Conservation (phyloP, 2,888 invertebrate genomes). For the Antitype chi region DNA sequence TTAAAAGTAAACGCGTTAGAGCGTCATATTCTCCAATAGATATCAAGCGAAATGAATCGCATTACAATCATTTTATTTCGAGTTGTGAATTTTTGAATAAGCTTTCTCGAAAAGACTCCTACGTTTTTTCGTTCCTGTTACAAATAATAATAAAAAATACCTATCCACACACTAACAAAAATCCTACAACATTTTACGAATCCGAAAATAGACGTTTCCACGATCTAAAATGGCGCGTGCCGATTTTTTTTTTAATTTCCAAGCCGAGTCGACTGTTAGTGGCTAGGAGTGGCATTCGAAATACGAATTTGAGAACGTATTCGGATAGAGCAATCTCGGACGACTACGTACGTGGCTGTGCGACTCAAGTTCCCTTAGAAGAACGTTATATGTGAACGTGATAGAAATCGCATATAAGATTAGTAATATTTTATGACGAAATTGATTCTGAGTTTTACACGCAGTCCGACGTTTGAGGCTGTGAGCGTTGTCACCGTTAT, state of each 20-base stretch:
- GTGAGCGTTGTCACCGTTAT: constrained; percentile 62
- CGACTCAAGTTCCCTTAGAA: constrained; percentile 70
- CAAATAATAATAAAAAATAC: constrained; percentile 2
- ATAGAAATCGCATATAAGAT: constrained; percentile 78
- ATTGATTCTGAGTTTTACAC: constrained; percentile 77
- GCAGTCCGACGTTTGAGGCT: constrained; percentile 60
- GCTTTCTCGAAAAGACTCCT: neutral
- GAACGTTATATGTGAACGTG: constrained; percentile 83
- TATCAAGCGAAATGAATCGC: neutral
- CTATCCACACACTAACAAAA: constrained; percentile 14
- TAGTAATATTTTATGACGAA: constrained; percentile 76
- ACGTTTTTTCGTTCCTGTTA: neutral
- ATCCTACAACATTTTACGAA: constrained; percentile 21
- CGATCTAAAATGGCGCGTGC: constrained; percentile 14
- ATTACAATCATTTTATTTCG: neutral
- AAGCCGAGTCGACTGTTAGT: constrained; percentile 65
- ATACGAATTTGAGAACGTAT: constrained; percentile 80
- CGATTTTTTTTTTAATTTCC: constrained; percentile 59
- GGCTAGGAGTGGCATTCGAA: constrained; percentile 69
- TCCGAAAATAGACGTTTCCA: constrained; percentile 1
- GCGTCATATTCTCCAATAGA: neutral
- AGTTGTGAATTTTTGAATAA: neutral
- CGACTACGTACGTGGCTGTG: constrained; percentile 75
- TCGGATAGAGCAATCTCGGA: constrained; percentile 82
- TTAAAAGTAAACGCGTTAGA: neutral